Conservation (phyloP, 92 coral and sea anemone genomes). For the Pocillopora meandrina region DNA sequence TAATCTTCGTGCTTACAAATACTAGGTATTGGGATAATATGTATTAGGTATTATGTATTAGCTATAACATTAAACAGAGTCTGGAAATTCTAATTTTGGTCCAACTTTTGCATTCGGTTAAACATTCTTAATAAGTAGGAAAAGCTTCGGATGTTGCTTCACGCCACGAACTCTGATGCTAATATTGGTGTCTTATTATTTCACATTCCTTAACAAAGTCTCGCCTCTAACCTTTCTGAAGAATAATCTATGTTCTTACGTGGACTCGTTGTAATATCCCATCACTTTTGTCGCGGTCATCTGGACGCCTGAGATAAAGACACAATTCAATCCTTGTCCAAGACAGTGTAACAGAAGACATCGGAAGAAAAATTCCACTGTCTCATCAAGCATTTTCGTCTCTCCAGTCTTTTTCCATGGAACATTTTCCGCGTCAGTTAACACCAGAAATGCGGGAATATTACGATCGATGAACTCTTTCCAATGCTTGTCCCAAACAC, state of each 20-base stretch:
- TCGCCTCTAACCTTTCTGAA: not conserved
- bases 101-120: no score
- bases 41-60: no score
- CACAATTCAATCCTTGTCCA: slow-evolving; percentile 53
- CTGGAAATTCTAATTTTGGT: no score
- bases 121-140: no score
- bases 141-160: no score
- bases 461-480: slow-evolving; percentile 19
- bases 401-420: not conserved
- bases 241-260: not conserved
- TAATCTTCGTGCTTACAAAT: no score
- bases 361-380: slow-evolving; percentile 16
- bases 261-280: slow-evolving; percentile 32
- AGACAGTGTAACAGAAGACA: slow-evolving; percentile 47
- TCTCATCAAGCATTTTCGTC: not conserved
- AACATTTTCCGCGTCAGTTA: slow-evolving; percentile 56
- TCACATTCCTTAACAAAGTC: no score
- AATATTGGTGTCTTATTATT: no score
- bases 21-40: no score
- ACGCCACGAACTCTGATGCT: no score
- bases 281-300: slow-evolving; percentile 41
- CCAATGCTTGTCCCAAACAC: slow-evolving; percentile 42
- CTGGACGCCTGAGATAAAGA: slow-evolving; percentile 50
- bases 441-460: slow-evolving; percentile 64
- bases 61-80: no score